Base-by-base conservation (phyloP, 1,140 invertebrate genomes). In the Planococcus citri region DNA sequence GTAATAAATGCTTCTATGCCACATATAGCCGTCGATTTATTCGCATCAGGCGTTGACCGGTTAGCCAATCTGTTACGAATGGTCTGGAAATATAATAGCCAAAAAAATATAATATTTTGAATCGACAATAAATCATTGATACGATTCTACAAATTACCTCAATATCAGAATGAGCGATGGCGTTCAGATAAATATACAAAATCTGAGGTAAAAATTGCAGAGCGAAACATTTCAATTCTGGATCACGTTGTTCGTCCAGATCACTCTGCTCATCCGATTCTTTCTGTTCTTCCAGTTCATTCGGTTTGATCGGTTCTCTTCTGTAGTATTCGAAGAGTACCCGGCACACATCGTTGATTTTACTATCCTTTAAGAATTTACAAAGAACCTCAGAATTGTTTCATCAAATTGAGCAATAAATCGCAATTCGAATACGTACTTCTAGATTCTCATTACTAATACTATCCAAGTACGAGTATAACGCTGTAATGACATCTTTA, bases 291-390 rank as follows among this genome's bases (percentile, higher is more conserved):
- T n/a, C n/a, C n/a, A n/a, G n/a, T n/a, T n/a, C n/a, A n/a, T n/a
- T n/a, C n/a, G n/a, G n/a, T n/a, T n/a, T n/a, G n/a, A n/a, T n/a
- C n/a, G n/a, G n/a, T n/a, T n/a, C 82, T 4, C 90, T 91, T 73
- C 92, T 85, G 81, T 94, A 95, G 77, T 94, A 94, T 75, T 86
- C 86, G 76, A 94, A 89, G 73, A 95, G 78, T 75, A 93, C 91
- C 74, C 88, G 85, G 75, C 92, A 94, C 37, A 95, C 88, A 75
- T 87, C 85, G 77, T 92, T 89, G 72, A 93, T 79, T 67, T 27
- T 9, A 24, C 10, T 64, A 22, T 91, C 77, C 91, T 94, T 8
- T 6, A 58, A 68, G 6, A n/a, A 41, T 68, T 6, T 10, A 58
- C n/a, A 17, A 68, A 6, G n/a, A 4, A 4, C 27, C 24, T 24